A percentile compares a stretch with the other conserved stretches of the same genome.
Conservation (phyloP, 2,113 vertebrate genomes). For the Podarcis cretensis region DNA sequence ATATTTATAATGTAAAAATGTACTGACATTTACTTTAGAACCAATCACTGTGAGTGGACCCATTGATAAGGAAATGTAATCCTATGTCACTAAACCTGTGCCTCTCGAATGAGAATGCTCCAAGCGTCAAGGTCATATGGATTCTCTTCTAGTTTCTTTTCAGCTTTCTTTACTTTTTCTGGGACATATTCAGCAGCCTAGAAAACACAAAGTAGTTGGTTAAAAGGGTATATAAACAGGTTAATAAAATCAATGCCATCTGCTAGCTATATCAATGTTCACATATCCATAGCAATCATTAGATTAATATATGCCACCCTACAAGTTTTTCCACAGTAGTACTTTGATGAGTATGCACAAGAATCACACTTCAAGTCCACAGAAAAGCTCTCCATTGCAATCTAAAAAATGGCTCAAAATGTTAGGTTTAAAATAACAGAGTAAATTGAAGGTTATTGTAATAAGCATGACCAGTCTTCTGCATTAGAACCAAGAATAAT, state of each 20-base stretch:
- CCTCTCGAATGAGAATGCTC: conserved; percentile 99
- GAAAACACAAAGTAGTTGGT: conserved; percentile 58
- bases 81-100: conserved; percentile 99
- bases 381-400: neutral
- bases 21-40: conserved; percentile 79
- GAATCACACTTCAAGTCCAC: neutral
- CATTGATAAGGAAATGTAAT: conserved; percentile 97
- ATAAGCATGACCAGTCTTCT: neutral
- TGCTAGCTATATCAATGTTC: neutral
- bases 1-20: conserved; percentile 76
- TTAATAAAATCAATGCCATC: conserved; percentile 17
- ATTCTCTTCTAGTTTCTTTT: conserved; percentile 99
- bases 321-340: neutral
- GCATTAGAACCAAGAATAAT: neutral
- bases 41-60: conserved; percentile 81
- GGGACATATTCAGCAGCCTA: conserved; percentile 96
- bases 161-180: conserved; percentile 99
- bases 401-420: neutral
- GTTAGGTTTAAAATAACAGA: neutral
- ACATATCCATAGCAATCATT: neutral
- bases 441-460: neutral
- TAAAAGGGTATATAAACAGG: conserved; percentile 62
- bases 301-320: neutral
- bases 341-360: neutral
- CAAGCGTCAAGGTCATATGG: conserved; percentile 99